Conservation (phyloP, 2,113 vertebrate genomes). For the Laterallus jamaicensis region DNA sequence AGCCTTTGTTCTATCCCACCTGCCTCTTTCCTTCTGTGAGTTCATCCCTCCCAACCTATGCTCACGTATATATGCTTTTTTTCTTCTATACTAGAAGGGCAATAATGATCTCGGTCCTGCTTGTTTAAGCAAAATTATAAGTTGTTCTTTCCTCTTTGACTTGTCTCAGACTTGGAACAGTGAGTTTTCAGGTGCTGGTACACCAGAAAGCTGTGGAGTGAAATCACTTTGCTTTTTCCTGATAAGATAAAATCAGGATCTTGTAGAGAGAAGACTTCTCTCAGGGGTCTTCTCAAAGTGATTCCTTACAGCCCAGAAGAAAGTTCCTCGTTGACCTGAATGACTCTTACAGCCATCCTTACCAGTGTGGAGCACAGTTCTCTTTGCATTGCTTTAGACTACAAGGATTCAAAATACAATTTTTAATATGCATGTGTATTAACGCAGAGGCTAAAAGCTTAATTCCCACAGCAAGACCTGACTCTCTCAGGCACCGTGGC, state of each 20-base stretch:
- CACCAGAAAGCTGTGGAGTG: not conserved
- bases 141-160: not conserved
- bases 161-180: not conserved
- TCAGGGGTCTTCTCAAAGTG: not conserved
- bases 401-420: not conserved
- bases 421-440: not conserved
- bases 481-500: not conserved
- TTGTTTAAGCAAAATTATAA: not conserved
- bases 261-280: not conserved
- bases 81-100: not conserved
- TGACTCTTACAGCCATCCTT: not conserved
- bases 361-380: accelerated
- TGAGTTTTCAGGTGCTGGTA: accelerated
- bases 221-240: not conserved
- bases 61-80: accelerated
- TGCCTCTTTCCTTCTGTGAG: not conserved
- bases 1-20: not conserved
- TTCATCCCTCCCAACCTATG: not conserved
- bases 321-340: not conserved
- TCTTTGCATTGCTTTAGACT: not conserved
- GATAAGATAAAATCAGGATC: not conserved
- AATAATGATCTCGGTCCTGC: not conserved
- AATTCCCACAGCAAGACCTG: not conserved
- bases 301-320: not conserved
- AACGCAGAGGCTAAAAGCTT: not conserved